phyloP scores from a whole-genome alignment of 2,113 vertebrate genomes.

The Catharus minimus region DNA sequence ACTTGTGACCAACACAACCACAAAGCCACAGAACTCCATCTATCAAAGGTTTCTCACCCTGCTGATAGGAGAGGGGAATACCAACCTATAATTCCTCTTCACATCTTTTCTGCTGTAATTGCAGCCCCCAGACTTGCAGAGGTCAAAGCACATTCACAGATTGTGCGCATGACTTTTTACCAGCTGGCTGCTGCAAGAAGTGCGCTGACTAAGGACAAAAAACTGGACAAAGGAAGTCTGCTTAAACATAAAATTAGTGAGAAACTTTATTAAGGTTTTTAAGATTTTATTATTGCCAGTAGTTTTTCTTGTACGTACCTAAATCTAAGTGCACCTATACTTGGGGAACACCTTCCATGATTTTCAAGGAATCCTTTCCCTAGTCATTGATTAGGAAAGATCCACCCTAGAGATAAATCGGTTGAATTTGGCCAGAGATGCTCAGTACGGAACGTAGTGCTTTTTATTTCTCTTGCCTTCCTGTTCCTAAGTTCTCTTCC shows the following conservation, averaged over 20 bases:
- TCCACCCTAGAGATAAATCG: background rate
- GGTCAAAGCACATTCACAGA: background rate
- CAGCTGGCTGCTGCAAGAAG: background rate
- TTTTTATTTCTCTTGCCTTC: background rate
- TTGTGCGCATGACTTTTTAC: background rate
- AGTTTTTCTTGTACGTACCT: background rate
- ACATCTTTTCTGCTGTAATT: background rate
- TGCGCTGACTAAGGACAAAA: background rate
- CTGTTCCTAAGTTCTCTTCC: background rate
- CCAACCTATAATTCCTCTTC: background rate
- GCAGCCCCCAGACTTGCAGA: background rate
- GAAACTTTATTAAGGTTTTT: background rate
- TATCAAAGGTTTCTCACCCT: background rate
- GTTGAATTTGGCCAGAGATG: background rate
- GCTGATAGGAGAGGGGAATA: background rate
- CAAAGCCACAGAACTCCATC: background rate
- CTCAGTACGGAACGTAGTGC: background rate
- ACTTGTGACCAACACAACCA: background rate
- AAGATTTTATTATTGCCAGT: background rate
- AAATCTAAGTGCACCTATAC: background rate
- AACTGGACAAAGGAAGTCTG: background rate
- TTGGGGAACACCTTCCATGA: background rate
- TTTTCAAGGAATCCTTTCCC: background rate
- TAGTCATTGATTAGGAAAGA: background rate
- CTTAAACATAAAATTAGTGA: background rate